phyloP scores from a whole-genome alignment of 2,797 vertebrate species.

The Hoplostethus mediterraneus region DNA sequence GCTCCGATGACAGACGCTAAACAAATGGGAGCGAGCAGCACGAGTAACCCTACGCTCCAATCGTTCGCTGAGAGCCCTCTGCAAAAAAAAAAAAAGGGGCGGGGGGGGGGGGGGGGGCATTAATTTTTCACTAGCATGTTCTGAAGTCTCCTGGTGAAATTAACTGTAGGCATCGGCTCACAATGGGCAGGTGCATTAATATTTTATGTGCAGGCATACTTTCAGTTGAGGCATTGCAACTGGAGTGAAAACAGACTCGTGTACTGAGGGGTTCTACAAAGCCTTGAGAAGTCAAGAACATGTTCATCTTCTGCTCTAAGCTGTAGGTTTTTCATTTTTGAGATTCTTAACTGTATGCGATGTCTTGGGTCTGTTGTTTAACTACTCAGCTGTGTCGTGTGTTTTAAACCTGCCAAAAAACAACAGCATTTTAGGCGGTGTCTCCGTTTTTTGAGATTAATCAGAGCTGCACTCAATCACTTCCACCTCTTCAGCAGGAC shows the following conservation, averaged over 20 bases:
- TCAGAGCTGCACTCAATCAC: not conserved
- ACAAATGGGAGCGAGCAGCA: slow-evolving; percentile 41
- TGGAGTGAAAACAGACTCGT: slow-evolving; percentile 50
- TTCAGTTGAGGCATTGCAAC: slow-evolving; percentile 47
- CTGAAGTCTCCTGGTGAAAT: slow-evolving; percentile 57
- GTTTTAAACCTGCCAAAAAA: not conserved
- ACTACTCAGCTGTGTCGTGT: no score
- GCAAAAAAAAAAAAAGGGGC: slow-evolving; percentile 1
- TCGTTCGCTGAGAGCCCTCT: slow-evolving; percentile 25
- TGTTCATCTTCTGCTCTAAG: slow-evolving; percentile 8
- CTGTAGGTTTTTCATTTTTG: not conserved
- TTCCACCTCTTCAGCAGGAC: not conserved
- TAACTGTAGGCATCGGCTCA: slow-evolving; percentile 47
- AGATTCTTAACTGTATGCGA: no score
- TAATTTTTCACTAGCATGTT: slow-evolving; percentile 72
- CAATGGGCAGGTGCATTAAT: slow-evolving; percentile 60
- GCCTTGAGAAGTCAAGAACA: slow-evolving; percentile 19
- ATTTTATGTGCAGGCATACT: slow-evolving; percentile 65
- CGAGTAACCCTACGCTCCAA: slow-evolving; percentile 37
- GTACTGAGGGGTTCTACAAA: slow-evolving; percentile 24
- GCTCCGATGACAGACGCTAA: slow-evolving; percentile 36
- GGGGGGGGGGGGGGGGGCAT: slow-evolving; percentile 8
- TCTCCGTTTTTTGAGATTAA: not conserved
- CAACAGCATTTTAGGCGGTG: not conserved
- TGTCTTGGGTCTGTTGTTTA: no score